Conservation (phyloP, 2,888 invertebrate species). For the Allacma fusca region DNA sequence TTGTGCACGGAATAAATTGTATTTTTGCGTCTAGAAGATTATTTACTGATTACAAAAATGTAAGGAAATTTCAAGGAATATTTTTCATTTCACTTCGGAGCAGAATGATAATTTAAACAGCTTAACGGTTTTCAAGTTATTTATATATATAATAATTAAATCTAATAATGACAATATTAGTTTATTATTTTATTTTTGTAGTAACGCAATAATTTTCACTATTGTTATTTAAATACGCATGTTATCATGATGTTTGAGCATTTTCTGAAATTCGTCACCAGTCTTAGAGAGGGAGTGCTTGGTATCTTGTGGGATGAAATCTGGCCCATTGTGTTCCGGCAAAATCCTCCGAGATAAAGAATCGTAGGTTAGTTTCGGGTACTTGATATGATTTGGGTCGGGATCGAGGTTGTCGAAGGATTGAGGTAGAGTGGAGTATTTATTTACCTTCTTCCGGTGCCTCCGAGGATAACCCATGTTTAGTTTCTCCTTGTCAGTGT, state of each 20-base stretch:
- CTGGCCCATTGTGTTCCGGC: slow-evolving; percentile 1
- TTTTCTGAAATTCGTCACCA: slow-evolving; percentile 38
- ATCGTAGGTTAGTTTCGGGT: slow-evolving; percentile 54
- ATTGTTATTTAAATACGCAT: slow-evolving; percentile 17
- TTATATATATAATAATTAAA: too few species aligned
- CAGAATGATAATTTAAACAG: too few species aligned
- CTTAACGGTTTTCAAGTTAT: too few species aligned
- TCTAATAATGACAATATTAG: too few species aligned
- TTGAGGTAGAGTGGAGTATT: slow-evolving; percentile 57
- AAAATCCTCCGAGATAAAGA: slow-evolving; percentile 17
- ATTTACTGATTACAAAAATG: too few species aligned
- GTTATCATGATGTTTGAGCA: slow-evolving; percentile 38
- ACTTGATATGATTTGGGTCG: slow-evolving; percentile 53
- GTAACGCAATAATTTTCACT: too few species aligned
- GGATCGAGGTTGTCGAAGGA: slow-evolving; percentile 48
- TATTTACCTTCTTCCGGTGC: slow-evolving; percentile 12
- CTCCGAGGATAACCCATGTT: slow-evolving; percentile 22
- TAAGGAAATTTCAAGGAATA: too few species aligned
- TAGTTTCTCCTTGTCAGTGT: slow-evolving; percentile 6
- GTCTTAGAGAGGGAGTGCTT: slow-evolving; percentile 19
- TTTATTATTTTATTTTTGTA: too few species aligned
- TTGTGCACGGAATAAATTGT: too few species aligned
- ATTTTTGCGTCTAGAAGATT: too few species aligned
- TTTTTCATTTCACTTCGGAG: too few species aligned
- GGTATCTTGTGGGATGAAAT: slow-evolving; percentile 18